phyloP scores from a whole-genome alignment of 2,113 vertebrate species.

The Ictalurus punctatus region DNA sequence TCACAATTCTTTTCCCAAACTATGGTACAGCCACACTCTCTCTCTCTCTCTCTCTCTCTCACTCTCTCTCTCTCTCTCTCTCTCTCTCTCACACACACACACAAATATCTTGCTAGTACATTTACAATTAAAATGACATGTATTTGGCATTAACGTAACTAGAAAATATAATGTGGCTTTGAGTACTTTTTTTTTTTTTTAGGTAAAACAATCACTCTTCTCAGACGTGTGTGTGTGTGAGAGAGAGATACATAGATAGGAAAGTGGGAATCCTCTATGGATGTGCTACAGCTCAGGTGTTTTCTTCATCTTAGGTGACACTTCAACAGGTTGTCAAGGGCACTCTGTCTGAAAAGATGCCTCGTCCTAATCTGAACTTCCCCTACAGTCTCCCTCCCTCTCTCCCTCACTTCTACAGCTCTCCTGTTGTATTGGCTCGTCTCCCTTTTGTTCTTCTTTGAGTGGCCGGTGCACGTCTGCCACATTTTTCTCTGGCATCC shows the following conservation, averaged over 20 bases:
- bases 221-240: neutral
- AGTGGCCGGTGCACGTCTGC: slow-evolving; percentile 55
- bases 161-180: neutral
- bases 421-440: slow-evolving; percentile 35
- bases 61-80: too few relatives aligned
- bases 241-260: neutral
- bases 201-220: neutral
- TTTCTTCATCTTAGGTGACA: slow-evolving; percentile 25
- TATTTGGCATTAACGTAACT: neutral
- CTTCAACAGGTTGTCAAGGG: slow-evolving; percentile 39
- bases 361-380: neutral
- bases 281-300: slow-evolving; percentile 1
- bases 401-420: slow-evolving; percentile 24
- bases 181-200: neutral
- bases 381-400: slow-evolving; percentile 30
- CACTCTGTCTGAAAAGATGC: slow-evolving; percentile 20
- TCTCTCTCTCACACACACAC: neutral
- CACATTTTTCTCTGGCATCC: slow-evolving; percentile 57
- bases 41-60: too few relatives aligned
- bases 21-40: neutral
- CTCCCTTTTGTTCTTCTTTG: slow-evolving; percentile 44
- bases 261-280: neutral
- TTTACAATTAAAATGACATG: neutral
- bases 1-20: neutral
- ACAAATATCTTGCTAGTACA: neutral